Evolutionary conservation across 2,888 invertebrate genomes (phyloP).

Genomic region (Fragum whitleyi): DNA sequence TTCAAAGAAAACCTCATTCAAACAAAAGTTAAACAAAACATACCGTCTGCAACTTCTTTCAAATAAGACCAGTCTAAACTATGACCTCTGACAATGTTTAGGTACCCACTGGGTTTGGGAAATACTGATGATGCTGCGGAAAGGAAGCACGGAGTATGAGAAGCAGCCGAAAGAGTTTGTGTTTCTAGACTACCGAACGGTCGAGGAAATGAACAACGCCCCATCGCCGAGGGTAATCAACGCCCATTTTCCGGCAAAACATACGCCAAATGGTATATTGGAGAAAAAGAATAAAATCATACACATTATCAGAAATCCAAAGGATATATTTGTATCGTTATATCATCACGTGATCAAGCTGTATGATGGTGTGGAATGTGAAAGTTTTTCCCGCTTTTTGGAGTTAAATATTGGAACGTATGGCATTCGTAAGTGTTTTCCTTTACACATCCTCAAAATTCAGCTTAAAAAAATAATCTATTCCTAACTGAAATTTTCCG

Average conservation of each 20-base stretch:
- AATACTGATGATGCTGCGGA: slow-evolving; percentile 45
- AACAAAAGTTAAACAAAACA: too few relatives aligned
- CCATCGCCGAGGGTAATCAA: slow-evolving; percentile 51
- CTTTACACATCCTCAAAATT: too few relatives aligned
- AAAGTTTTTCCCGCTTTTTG: slow-evolving; percentile 19
- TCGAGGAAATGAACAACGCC: slow-evolving; percentile 16
- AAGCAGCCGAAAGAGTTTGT: slow-evolving; percentile 32
- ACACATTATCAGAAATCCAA: slow-evolving; percentile 48
- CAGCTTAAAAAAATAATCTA: too few relatives aligned
- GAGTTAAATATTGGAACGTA: slow-evolving; percentile 17
- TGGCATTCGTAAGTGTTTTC: slow-evolving; percentile 40
- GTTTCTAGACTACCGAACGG: slow-evolving; percentile 39
- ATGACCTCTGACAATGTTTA: not conserved
- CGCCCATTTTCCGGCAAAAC: slow-evolving; percentile 33
- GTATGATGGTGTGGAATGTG: not conserved
- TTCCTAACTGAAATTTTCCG: too few relatives aligned
- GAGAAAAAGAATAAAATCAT: slow-evolving; percentile 44
- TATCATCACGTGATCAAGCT: slow-evolving; percentile 27
- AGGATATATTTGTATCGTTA: slow-evolving; percentile 44
- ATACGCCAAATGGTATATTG: slow-evolving; percentile 29
- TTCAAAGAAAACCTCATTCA: too few relatives aligned
- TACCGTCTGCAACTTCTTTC: too few relatives aligned
- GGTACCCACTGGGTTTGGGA: slow-evolving; percentile 63
- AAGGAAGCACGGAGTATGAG: slow-evolving; percentile 47
- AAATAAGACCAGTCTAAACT: too few relatives aligned